Percentiles rank a stretch among this genome's conserved stretches.
These are phyloP conservation scores for Brachionichthys hirsutus DNA, from an alignment of 2,113 vertebrate species.

Conservation along the genomic window DNA sequence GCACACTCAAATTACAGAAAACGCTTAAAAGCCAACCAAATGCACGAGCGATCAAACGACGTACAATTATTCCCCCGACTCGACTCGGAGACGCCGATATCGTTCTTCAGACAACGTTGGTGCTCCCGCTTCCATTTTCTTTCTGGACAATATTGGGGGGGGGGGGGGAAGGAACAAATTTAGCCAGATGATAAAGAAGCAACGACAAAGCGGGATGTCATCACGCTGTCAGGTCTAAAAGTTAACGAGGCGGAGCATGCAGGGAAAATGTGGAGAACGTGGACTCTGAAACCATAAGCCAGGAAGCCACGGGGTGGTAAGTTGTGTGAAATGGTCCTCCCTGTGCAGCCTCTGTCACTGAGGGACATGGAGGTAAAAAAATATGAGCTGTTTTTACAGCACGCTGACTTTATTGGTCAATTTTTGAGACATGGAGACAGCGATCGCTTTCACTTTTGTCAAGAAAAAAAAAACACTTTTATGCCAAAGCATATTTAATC, in stretches of 20 bases:
- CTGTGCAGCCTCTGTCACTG: conserved; percentile 55
- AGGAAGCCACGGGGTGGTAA: conserved; percentile 64
- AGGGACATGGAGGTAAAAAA: conserved; percentile 71
- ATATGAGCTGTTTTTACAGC: conserved; percentile 59
- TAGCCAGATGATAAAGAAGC: conserved; percentile 40
- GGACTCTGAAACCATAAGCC: conserved; percentile 53
- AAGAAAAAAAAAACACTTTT: conserved; percentile 18
- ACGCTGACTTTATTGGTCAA: conserved; percentile 55
- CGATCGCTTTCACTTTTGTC: conserved; percentile 21
- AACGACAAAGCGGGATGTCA: conserved; percentile 46
- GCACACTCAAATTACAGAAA: conserved; percentile 12
- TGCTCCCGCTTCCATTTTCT: conserved; percentile 16
- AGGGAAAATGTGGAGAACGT: conserved; percentile 49
- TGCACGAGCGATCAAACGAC: conserved; percentile 35
- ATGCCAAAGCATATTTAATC: conserved; percentile 10
- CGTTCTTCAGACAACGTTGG: background rate
- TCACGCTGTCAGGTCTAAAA: conserved; percentile 61
- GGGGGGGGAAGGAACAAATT: no score
- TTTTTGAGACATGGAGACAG: conserved; percentile 46
- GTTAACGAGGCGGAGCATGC: conserved; percentile 69
- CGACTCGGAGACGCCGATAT: conserved; percentile 23
- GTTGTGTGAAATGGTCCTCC: conserved; percentile 69
- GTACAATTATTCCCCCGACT: conserved; percentile 22
- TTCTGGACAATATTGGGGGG: conserved; percentile 41
- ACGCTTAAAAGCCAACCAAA: conserved; percentile 29